Evolutionary conservation across 2,113 vertebrate species (phyloP), one percentile per base, ranked within the genome.

Genomic region (Xiphophorus hellerii): DNA sequence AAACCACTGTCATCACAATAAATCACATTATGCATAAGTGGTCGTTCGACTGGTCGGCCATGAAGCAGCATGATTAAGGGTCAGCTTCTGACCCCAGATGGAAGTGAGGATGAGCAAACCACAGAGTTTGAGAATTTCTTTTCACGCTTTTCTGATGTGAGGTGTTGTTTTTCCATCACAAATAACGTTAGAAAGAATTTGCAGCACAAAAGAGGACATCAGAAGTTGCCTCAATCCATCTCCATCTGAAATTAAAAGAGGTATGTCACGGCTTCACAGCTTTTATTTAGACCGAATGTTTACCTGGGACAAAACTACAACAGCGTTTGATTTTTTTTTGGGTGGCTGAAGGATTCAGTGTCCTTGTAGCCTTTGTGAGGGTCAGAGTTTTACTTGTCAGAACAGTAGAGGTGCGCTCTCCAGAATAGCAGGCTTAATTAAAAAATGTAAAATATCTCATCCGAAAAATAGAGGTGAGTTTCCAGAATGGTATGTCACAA

Each of bases 61-160:
- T 29, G 3, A 42, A 66, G 20, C 12, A 3, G 33, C 14, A 37
- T 70, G 30, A 74, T 79, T 70, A 35, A 81, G 37, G 74, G 74
- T 73, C 71, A 77, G 29, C 14, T 63, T 17, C 27, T 44, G 6
- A 64, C 62, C 64, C 64, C 60, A 28, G 5, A 35, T 15, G 27
- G 15, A 17, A 71, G 15, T 30, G 12, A n/a, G 51, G 51, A n/a
- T 48, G 51, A 58, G 51, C 20, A 58, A 58, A 58, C 7, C 6
- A 58, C 51, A n/a, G 51, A 58, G 25, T 11, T 58, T 58, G 51
- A 58, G 17, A 58, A 15, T 42, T 20, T 22, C 20, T 25, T 54
- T 58, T 10, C 8, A n/a, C 1, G 8, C 51, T n/a, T n/a, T 58
- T 54, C 25, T 10, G 20, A 54, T 25, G 14, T 3, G 6, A 27